Evolutionary conservation across 2,888 invertebrate species (phyloP).

Genomic region (Palloptera scutellata): DNA sequence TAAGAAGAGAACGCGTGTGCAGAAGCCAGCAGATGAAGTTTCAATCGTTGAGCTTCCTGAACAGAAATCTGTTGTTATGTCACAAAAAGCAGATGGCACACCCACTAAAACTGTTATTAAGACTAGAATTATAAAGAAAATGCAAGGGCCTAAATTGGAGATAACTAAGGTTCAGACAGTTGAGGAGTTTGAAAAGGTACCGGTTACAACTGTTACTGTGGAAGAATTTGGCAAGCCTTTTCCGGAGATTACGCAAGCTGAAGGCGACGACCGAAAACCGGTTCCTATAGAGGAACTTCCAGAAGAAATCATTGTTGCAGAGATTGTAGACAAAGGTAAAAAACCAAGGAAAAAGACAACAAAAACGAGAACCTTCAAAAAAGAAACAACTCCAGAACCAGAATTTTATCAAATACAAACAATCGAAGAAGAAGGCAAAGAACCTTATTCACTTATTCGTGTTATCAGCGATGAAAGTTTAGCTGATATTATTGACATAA

Average conservation of each 20-base stretch:
- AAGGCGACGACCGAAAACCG: constrained; percentile 61
- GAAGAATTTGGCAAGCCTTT: constrained; percentile 54
- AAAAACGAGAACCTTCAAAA: constrained; percentile 65
- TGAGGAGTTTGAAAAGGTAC: constrained; percentile 63
- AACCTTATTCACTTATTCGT: constrained; percentile 62
- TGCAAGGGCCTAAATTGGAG: constrained; percentile 61
- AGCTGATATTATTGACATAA: constrained; percentile 59
- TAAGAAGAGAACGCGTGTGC: constrained; percentile 50
- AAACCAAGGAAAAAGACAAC: constrained; percentile 59
- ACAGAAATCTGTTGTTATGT: constrained; percentile 57
- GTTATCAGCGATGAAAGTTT: constrained; percentile 61
- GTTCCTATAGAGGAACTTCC: constrained; percentile 58
- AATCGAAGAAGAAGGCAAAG: constrained; percentile 65
- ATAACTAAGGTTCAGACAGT: constrained; percentile 62
- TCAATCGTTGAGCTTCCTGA: constrained; percentile 59
- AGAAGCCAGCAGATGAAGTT: constrained; percentile 52
- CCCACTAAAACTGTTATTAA: constrained; percentile 61
- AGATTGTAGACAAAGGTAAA: constrained; percentile 57
- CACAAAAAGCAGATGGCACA: constrained; percentile 62
- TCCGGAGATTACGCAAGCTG: constrained; percentile 58
- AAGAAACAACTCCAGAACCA: constrained; percentile 55
- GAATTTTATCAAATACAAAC: constrained; percentile 66
- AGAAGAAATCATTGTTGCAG: constrained; percentile 55
- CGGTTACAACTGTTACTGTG: constrained; percentile 59
- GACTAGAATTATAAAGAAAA: constrained; percentile 66